These are phyloP conservation scores for Hymenochirus boettgeri DNA, from an alignment of 2,113 vertebrate species.

Conservation along the genomic window DNA sequence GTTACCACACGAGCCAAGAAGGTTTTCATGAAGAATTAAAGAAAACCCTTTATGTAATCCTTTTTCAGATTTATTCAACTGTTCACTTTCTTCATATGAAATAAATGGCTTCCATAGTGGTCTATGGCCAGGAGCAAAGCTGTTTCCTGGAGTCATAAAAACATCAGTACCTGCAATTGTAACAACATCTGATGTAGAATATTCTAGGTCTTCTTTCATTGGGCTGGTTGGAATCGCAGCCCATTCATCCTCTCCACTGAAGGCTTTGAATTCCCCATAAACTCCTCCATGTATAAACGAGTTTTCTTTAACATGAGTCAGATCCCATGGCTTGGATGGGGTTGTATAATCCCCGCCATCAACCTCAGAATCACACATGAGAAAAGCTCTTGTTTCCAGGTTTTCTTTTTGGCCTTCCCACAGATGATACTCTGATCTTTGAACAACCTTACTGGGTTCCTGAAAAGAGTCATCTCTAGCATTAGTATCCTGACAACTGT, in stretches of 20 bases:
- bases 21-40: slow-evolving; percentile 99
- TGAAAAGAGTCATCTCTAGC: slow-evolving; percentile 66
- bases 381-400: slow-evolving; percentile 73
- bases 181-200: slow-evolving; percentile 86
- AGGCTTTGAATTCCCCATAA: slow-evolving; percentile 90
- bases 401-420: slow-evolving; percentile 87
- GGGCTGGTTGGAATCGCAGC: slow-evolving; percentile 80
- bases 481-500: slow-evolving; percentile 82
- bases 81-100: slow-evolving; percentile 85
- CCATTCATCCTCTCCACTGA: slow-evolving; percentile 87
- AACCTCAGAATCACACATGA: slow-evolving; percentile 74
- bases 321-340: slow-evolving; percentile 89
- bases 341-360: slow-evolving; percentile 92
- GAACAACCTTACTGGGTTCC: slow-evolving; percentile 84
- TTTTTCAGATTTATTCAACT: slow-evolving; percentile 71
- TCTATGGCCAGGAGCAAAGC: slow-evolving; percentile 89
- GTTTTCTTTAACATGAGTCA: slow-evolving; percentile 78
- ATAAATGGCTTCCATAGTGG: slow-evolving; percentile 89
- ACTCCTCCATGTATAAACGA: slow-evolving; percentile 95
- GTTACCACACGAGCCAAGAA: slow-evolving; percentile 86
- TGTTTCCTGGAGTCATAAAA: slow-evolving; percentile 89
- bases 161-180: slow-evolving; percentile 92
- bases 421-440: slow-evolving; percentile 90
- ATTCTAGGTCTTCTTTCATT: slow-evolving; percentile 75
- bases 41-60: slow-evolving; percentile 93